A percentile compares a stretch with the other conserved stretches of the same genome.
Conservation (phyloP, 2,888 invertebrate genomes). For the Ischnura elegans region DNA sequence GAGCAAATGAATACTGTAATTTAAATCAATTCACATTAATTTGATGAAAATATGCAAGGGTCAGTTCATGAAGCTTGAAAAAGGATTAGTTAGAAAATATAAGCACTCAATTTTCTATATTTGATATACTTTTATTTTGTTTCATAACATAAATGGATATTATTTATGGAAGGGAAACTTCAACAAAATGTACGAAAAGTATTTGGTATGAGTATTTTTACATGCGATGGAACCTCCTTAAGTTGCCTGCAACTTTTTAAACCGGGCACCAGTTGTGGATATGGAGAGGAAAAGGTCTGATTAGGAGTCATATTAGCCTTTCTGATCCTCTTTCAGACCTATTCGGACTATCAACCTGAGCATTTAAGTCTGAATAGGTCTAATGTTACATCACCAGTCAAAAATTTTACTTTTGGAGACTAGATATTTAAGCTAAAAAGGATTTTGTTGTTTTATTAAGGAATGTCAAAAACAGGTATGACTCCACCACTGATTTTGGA, state of each 20-base stretch:
- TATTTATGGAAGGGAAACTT: no score
- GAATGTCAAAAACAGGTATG: neutral
- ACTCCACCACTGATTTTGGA: neutral
- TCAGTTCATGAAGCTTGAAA: no score
- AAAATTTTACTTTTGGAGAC: neutral
- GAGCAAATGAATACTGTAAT: no score
- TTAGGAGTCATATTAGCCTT: slow-evolving; percentile 30
- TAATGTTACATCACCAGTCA: neutral
- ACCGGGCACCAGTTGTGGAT: slow-evolving; percentile 32
- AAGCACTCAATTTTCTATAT: no score
- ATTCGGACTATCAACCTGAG: neutral
- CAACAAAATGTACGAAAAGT: no score
- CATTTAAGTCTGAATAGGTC: slow-evolving; percentile 15
- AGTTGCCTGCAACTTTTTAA: slow-evolving; percentile 49
- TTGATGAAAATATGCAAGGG: no score
- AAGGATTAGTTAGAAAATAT: no score
- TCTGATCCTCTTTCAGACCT: slow-evolving; percentile 18
- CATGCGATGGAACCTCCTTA: no score
- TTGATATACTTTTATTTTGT: no score
- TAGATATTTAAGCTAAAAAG: neutral
- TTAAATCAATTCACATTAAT: no score
- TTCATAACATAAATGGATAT: no score
- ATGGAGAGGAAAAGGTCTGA: slow-evolving; percentile 43
- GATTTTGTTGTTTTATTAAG: neutral
- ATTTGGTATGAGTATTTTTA: no score